Percentiles rank a stretch among this genome's conserved stretches.
These are phyloP conservation scores for Chaetorhynchus papuensis DNA, from an alignment of 2,113 vertebrate genomes.

Conservation along the genomic window DNA sequence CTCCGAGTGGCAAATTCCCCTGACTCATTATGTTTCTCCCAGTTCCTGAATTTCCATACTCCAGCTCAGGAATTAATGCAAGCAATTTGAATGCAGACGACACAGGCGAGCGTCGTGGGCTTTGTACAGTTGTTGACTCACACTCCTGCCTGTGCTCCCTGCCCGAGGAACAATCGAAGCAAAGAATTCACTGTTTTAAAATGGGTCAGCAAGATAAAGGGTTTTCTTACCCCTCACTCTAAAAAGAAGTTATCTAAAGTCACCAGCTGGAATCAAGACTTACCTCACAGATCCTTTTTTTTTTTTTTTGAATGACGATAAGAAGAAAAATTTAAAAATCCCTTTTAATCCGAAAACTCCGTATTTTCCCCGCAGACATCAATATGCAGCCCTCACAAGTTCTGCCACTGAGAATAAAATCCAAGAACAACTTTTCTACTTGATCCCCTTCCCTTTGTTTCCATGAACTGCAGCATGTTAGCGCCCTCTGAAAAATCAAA, in stretches of 20 bases:
- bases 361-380: background rate
- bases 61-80: background rate
- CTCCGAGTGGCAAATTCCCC: background rate
- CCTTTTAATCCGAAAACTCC: background rate
- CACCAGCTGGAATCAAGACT: background rate
- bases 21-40: background rate
- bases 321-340: no score
- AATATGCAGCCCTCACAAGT: background rate
- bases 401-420: constrained; percentile 17
- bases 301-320: background rate
- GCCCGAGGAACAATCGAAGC: background rate
- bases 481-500: constrained; percentile 66
- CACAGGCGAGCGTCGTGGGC: background rate
- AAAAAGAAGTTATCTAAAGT: background rate
- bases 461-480: constrained; percentile 49
- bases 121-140: constrained; percentile 26
- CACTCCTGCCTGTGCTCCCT: background rate
- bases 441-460: constrained; percentile 55
- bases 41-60: background rate
- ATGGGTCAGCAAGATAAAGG: background rate
- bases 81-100: background rate
- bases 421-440: constrained; percentile 17
- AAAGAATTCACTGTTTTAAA: background rate
- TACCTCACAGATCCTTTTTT: background rate
- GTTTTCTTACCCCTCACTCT: background rate